These are phyloP conservation scores for Cottoperca gobio DNA, from an alignment of 2,797 vertebrate genomes.

Conservation along the genomic window DNA sequence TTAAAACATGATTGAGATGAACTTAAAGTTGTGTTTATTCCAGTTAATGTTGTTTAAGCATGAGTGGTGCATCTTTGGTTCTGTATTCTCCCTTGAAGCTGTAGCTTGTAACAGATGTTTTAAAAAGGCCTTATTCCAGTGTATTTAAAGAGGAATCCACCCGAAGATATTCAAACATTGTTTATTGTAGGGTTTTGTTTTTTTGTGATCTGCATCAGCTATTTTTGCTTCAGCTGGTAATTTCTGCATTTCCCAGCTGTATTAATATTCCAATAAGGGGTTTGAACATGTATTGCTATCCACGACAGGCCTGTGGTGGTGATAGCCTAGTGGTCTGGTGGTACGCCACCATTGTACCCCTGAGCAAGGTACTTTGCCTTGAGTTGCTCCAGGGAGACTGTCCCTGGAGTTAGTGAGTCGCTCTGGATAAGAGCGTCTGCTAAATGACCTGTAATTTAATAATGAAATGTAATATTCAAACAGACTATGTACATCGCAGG, in stretches of 20 bases:
- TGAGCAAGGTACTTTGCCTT: too few relatives aligned
- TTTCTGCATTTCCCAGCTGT: background rate
- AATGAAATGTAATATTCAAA: too few relatives aligned
- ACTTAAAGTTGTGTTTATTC: conserved; percentile 31
- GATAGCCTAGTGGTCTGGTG: too few relatives aligned
- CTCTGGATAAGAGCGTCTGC: too few relatives aligned
- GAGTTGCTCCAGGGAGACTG: too few relatives aligned
- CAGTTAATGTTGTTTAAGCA: conserved; percentile 43
- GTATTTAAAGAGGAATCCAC: conserved; percentile 9
- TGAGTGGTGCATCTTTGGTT: conserved; percentile 57
- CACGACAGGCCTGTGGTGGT: background rate
- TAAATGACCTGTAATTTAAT: too few relatives aligned
- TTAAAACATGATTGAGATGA: conserved; percentile 24
- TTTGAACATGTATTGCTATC: background rate
- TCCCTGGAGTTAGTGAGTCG: too few relatives aligned
- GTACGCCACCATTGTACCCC: too few relatives aligned
- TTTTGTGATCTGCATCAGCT: background rate
- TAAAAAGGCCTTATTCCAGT: conserved; percentile 32
- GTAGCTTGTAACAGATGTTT: background rate
- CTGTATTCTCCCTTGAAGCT: conserved; percentile 18
- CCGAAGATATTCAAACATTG: background rate
- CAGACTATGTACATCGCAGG: background rate
- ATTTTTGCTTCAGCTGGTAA: background rate
- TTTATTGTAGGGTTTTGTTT: background rate
- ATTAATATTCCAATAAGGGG: background rate